A percentile compares a stretch with the other conserved stretches of the same genome.
These are phyloP conservation scores for Eledona agricola DNA, from an alignment of 2,888 invertebrate genomes.

Conservation along the genomic window DNA sequence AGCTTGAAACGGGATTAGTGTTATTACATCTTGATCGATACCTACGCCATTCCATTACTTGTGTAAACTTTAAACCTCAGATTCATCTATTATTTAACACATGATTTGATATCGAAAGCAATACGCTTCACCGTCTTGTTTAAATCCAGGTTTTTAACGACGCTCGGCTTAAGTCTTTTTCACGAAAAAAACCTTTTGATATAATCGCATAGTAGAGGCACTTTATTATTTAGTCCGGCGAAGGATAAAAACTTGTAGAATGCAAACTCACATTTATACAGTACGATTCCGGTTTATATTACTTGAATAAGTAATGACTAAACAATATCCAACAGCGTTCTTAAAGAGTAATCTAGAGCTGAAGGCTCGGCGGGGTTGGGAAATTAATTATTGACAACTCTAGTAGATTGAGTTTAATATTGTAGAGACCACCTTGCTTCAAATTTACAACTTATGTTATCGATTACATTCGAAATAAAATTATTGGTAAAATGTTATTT, in stretches of 20 bases:
- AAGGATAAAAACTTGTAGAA: conserved; percentile 5
- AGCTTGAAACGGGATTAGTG: conserved; percentile 55
- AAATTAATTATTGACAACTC: conserved; percentile 46
- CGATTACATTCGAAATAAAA: conserved; percentile 36
- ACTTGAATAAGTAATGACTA: conserved; percentile 44
- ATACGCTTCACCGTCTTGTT: conserved; percentile 30
- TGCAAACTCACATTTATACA: conserved; percentile 15
- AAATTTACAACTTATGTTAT: conserved; percentile 46
- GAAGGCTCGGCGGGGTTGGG: conserved; percentile 42
- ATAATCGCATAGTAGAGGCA: conserved; percentile 11
- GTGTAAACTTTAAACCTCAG: conserved; percentile 59
- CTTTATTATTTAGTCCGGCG: conserved; percentile 10
- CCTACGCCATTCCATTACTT: conserved; percentile 55
- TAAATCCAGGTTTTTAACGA: conserved; percentile 12
- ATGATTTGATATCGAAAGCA: conserved; percentile 42
- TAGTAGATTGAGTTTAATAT: conserved; percentile 48
- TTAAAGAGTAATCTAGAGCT: conserved; percentile 46
- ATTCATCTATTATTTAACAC: conserved; percentile 54
- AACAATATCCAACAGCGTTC: conserved; percentile 46
- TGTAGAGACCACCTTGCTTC: conserved; percentile 39
- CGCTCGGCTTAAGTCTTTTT: conserved; percentile 1
- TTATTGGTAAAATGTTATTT: conserved; percentile 22
- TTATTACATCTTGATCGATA: conserved; percentile 58
- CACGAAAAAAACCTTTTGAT: neutral
- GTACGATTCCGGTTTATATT: conserved; percentile 39